Evolutionary conservation across 2,797 vertebrate genomes (phyloP).

Genomic region (Acanthurus leucopareius): DNA sequence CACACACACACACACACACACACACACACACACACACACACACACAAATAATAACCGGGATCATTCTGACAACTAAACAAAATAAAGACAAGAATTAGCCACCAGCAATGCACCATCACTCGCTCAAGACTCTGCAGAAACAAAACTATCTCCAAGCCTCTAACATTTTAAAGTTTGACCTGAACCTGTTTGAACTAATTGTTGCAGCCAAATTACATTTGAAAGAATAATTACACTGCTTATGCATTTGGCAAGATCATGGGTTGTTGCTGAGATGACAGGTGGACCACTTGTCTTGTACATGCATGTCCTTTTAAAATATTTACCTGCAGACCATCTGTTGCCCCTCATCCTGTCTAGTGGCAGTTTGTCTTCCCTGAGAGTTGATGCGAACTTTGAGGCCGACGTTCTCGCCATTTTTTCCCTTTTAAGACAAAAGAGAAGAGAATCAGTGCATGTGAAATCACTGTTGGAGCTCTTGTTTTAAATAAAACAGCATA

Average conservation of each 20-base stretch:
- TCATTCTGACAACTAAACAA: slow-evolving; percentile 23
- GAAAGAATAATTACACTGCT: neutral
- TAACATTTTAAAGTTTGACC: slow-evolving; percentile 37
- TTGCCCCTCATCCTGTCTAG: slow-evolving; percentile 45
- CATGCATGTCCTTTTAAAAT: slow-evolving; percentile 20
- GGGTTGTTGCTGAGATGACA: slow-evolving; percentile 6
- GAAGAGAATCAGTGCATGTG: slow-evolving; percentile 42
- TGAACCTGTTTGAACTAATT: slow-evolving; percentile 19
- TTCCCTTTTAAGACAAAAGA: slow-evolving; percentile 63
- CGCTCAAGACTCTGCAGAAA: slow-evolving; percentile 22
- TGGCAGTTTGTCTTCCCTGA: slow-evolving; percentile 42
- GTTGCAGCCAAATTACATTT: neutral
- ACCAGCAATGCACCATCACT: slow-evolving; percentile 9
- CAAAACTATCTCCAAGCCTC: slow-evolving; percentile 38
- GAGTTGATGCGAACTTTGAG: slow-evolving; percentile 37
- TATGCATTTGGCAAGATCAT: slow-evolving; percentile 4
- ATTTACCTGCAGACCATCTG: slow-evolving; percentile 68
- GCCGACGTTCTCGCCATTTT: slow-evolving; percentile 34
- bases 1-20: slow-evolving; percentile 10
- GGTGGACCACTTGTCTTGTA: slow-evolving; percentile 1
- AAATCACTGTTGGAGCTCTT: slow-evolving; percentile 19
- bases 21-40: slow-evolving; percentile 9
- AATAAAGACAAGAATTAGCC: slow-evolving; percentile 40
- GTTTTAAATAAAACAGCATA: slow-evolving; percentile 23
- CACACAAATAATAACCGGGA: neutral